Conservation (phyloP, 92 coral and sea anemone species). For the Palythoa grandis region DNA sequence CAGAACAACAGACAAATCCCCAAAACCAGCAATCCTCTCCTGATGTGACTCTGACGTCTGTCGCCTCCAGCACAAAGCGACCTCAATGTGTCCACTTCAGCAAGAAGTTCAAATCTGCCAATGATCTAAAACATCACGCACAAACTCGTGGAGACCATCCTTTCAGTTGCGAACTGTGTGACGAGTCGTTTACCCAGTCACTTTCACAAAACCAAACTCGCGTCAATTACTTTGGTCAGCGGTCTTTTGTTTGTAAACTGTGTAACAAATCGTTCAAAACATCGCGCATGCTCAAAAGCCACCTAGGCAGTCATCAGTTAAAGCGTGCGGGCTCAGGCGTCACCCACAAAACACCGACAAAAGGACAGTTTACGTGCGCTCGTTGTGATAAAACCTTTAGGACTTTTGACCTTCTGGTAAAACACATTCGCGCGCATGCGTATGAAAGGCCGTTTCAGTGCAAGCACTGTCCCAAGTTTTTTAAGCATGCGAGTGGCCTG, state of each 20-base stretch:
- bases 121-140: background rate
- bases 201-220: background rate
- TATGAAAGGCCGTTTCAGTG: constrained; percentile 9
- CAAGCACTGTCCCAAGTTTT: constrained; percentile 17
- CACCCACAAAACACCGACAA: background rate
- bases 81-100: background rate
- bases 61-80: background rate
- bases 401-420: background rate
- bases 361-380: constrained; percentile 10
- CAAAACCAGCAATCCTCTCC: background rate
- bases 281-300: constrained; percentile 12
- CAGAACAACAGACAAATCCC: background rate
- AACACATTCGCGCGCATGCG: constrained; percentile 22
- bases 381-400: constrained; percentile 29
- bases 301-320: background rate
- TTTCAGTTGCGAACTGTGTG: too few species aligned
- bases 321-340: background rate
- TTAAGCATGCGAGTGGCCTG: constrained; percentile 27
- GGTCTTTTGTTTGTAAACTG: background rate
- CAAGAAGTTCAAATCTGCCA: background rate
- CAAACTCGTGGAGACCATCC: constrained; percentile 6
- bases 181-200: background rate
- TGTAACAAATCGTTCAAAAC: constrained; percentile 18
- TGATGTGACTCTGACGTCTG: background rate
- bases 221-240: background rate